phyloP scores from a whole-genome alignment of 1,140 invertebrate genomes.

The Rhopalosiphum padi region DNA sequence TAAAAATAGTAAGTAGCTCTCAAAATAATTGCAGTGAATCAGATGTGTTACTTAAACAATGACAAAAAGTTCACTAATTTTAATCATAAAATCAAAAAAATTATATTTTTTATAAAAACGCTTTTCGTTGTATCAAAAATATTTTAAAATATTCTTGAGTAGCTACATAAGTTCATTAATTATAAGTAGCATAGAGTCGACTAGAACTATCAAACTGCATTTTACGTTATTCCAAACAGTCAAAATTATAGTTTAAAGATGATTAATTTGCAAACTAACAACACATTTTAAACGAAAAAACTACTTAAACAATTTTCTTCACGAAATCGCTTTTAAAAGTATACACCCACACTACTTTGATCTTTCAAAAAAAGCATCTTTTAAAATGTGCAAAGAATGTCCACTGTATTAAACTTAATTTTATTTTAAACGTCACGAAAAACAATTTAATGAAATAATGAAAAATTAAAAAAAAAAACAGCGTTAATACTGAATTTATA shows the following conservation, averaged over 20 bases:
- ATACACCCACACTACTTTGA: neutral
- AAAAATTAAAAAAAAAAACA: neutral
- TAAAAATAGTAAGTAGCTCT: neutral
- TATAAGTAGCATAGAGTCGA: neutral
- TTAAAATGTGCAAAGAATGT: neutral
- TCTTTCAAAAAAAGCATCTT: neutral
- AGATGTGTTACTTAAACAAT: neutral
- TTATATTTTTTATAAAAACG: neutral
- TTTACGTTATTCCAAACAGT: neutral
- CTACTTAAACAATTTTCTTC: neutral
- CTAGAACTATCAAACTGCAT: neutral
- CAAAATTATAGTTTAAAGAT: neutral
- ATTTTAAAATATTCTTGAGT: neutral
- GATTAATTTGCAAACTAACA: neutral
- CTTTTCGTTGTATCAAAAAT: neutral
- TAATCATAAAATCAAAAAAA: neutral
- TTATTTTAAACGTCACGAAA: neutral
- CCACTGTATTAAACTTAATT: neutral
- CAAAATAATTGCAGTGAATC: neutral
- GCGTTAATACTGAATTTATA: neutral
- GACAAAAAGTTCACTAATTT: neutral
- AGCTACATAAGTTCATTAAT: neutral
- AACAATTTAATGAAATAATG: neutral
- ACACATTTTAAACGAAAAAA: neutral
- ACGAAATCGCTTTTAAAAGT: neutral